Evolutionary conservation across 2,113 vertebrate genomes (phyloP), one percentile per base, ranked within the genome.

Genomic region (Otolemur garnettii): DNA sequence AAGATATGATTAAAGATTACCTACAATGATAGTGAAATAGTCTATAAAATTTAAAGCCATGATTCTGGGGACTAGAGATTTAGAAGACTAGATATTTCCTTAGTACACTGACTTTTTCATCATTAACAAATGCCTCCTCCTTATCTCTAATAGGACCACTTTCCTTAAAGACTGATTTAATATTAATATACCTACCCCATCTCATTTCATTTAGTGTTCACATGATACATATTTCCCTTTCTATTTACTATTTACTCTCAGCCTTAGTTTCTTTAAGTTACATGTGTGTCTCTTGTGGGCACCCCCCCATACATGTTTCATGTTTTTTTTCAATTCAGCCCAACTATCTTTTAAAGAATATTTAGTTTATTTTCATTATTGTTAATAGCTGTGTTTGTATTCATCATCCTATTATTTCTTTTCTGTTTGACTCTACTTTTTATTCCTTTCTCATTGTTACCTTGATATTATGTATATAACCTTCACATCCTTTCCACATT

Each of bases 321-420:
- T 15, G 11, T 28, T 84, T 85, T 86, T 75, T 80, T 95, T 91
- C n/a, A 66, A 78, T 91, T 42, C 7, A 74, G n/a, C n/a, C n/a
- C 74, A 17, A 33, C 5, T 77, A 21, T 59, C 42, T 92, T 81
- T 82, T 82, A 38, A 4, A 30, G 42, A 92, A 4, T 68, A 64
- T 71, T 38, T 45, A 71, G n/a, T n/a, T 74, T 53, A 42, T 77
- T 91, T 24, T 38, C 72, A 95, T 55, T 57, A 69, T 45, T 26
- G 18, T 28, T 38, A n/a, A n/a, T 45, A 22, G 10, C 53, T 86
- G 12, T 50, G 24, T 60, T 90, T 75, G 10, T 77, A 64, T 30
- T 12, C 78, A 15, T 50, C 7, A 87, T 42, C 2, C 30, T 57
- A 38, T 22, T 28, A 12, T 60, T 77, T 12, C 68, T 85, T 93